Base-by-base conservation (phyloP, 2,113 vertebrate species). In the Rhinopomastus cyanomelas region DNA sequence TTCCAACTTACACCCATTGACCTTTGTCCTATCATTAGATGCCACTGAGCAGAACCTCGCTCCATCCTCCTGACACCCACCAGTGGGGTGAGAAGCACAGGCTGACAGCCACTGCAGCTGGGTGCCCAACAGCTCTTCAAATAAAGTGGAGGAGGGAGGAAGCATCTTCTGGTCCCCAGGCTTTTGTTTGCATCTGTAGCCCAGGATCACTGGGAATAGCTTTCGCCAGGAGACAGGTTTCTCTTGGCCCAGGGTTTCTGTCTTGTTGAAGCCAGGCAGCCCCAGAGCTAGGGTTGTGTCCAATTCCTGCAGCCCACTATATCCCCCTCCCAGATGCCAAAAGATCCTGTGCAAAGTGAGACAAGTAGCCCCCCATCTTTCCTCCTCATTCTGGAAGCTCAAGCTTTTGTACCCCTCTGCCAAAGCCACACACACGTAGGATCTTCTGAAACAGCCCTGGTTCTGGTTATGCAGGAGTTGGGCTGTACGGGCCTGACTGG, bases 81-180 rank as follows among this genome's bases (percentile, higher is more conserved):
- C 60, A 53, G 32, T 4, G 49, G 60, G 42, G 49, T 20, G 32
- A 29, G 37, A 7, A 67, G 56, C 64, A 49, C 59, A 32, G 29
- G 48, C 34, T 64, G 61, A 57, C 0, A 0, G 29, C 39, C n/a
- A 32, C 2, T 16, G 14, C 29, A 22, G 20, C 48, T 44, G 7
- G 25, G 42, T 22, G 9, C 11, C 61, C n/a, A 56, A 71, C 44
- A 72, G n/a, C 34, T 75, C 27, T 20, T 82, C 32, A 90, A 57
- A 80, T 12, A 39, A 68, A 49, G 29, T 4, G 0, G 3, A 14
- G 10, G 32, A 39, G 8, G 19, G 22, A 48, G 4, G 34, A 18
- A 73, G 55, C 14, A 2, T 32, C 32, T 84, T 74, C 86, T 59
- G 52, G 30, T 81, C 52, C 42, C 32, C 65, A 39, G 0, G 0